Base-by-base conservation (phyloP, 2,113 vertebrate species). In the Nansenia antarctica region DNA sequence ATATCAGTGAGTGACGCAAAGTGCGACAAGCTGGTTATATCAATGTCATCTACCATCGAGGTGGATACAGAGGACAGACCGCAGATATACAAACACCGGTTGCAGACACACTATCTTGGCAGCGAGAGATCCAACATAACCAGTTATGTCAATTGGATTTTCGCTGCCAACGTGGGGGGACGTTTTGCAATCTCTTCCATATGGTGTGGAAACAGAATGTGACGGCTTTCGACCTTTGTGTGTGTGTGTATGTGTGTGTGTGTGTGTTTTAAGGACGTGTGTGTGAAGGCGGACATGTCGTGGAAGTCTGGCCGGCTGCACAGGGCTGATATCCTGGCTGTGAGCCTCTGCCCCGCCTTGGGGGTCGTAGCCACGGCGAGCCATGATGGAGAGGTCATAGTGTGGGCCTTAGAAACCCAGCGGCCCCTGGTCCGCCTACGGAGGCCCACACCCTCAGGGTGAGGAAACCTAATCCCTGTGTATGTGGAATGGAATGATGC, bases 351-450 rank as follows among this genome's bases (percentile, higher is more conserved):
- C 49, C 67, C 80, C 2, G 9, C 35, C 27, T 77, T 89, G 49
- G 82, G 67, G 1, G 73, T 89, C 7, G 42, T 87, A 27, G 85
- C 88, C 62, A 82, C 85, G 0, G 82, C 72, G 1, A 83, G 80
- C 49, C 82, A 79, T 5, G 87, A 86, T 69, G 89, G 85, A 45
- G 85, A 91, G 61, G 69, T 88, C 26, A 60, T 86, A 0, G 26
- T 82, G 61, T 87, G 87, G 86, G 82, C 73, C 34, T n/a, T 76
- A 64, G 82, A 84, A 54, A 85, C 81, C 0, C 84, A 85, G 65
- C 64, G 68, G 30, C 72, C 79, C 0, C 2, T 69, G n/a, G 39
- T 77, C 3, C 71, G 72, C 61, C 70, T 86, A 3, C 58, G 60
- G 30, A 72, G 65, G 30, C 29, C 60, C 1, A 52, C 52, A 8